phyloP scores from a whole-genome alignment of 2,797 vertebrate species.

The Telmatherina bonti region DNA sequence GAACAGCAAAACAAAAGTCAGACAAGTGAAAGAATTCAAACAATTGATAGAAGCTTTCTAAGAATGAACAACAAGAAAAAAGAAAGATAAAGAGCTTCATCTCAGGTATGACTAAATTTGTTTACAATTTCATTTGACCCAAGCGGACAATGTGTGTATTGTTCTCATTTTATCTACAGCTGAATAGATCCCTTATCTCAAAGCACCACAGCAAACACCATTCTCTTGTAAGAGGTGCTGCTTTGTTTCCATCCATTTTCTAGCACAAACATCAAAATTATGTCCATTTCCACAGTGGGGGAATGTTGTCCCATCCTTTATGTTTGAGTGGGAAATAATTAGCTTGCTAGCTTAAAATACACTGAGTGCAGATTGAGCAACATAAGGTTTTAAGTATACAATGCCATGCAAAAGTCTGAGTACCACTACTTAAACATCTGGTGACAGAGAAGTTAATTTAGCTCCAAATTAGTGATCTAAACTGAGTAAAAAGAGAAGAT shows the following conservation, averaged over 20 bases:
- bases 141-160: conserved; percentile 27
- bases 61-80: conserved; percentile 34
- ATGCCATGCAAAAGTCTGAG: background rate
- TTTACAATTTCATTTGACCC: conserved; percentile 43
- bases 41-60: conserved; percentile 34
- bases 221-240: conserved; percentile 35
- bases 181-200: conserved; percentile 45
- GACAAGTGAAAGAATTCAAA: conserved; percentile 40
- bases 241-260: conserved; percentile 52
- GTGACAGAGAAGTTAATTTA: background rate
- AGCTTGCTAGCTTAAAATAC: conserved; percentile 25
- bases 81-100: conserved; percentile 26
- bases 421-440: background rate
- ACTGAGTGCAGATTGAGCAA: background rate
- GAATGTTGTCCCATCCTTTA: conserved; percentile 2
- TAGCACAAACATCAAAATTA: conserved; percentile 42
- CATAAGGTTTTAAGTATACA: background rate
- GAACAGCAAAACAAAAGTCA: conserved; percentile 25
- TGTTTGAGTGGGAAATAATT: conserved; percentile 50
- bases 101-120: conserved; percentile 28
- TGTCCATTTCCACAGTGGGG: conserved; percentile 26
- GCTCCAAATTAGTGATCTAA: background rate
- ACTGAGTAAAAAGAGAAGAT: background rate
- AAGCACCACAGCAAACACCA: conserved; percentile 31
- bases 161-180: conserved; percentile 35